Evolutionary conservation across 2,113 vertebrate genomes (phyloP).

Genomic region (Apodemus sylvaticus): DNA sequence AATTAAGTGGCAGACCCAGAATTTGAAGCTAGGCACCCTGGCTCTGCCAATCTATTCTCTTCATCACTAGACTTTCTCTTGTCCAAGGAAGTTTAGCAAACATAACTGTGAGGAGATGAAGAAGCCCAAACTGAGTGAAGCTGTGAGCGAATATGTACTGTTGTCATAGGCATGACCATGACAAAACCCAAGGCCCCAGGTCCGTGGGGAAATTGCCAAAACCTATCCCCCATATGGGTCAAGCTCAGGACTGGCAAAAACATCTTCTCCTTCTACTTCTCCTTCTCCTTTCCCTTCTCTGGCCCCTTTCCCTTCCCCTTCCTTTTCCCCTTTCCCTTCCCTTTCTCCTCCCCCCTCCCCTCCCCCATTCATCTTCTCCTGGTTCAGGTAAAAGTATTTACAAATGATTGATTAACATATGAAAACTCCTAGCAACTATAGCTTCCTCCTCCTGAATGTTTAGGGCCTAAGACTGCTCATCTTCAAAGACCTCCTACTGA

Average conservation of each 20-base stretch:
- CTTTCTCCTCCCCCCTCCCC: too few species aligned
- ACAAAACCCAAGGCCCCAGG: background rate
- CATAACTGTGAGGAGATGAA: background rate
- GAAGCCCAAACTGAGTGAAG: background rate
- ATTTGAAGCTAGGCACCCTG: background rate
- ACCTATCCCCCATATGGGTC: background rate
- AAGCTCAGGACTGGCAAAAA: background rate
- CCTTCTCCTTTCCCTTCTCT: too few species aligned
- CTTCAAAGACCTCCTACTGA: background rate
- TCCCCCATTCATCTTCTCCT: background rate
- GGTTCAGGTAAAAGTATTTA: background rate
- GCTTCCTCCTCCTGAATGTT: background rate
- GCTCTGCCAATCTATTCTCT: constrained; percentile 9
- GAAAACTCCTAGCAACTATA: background rate
- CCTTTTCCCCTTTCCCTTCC: too few species aligned
- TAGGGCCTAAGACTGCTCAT: background rate
- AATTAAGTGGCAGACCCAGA: background rate
- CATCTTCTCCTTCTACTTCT: too few species aligned
- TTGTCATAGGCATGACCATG: background rate
- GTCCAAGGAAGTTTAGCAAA: constrained; percentile 34
- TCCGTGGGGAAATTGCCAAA: background rate
- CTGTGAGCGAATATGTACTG: background rate
- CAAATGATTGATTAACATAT: background rate
- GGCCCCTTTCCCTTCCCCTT: too few species aligned
- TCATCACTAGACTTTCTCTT: constrained; percentile 22